Base-by-base conservation (phyloP, 2,113 vertebrate genomes). In the Eclectus roratus region DNA sequence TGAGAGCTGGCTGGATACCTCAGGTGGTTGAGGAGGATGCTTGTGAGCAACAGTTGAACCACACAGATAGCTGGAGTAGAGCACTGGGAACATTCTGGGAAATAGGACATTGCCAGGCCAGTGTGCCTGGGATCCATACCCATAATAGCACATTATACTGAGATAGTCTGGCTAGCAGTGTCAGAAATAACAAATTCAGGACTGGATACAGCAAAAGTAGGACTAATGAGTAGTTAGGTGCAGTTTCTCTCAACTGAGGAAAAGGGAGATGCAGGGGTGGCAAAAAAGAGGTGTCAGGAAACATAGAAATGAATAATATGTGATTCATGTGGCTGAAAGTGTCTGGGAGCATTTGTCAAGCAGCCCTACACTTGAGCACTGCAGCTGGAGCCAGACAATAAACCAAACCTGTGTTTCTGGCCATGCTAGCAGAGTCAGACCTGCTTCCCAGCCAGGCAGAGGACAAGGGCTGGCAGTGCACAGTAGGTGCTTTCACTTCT, bases 241-340 rank as follows among this genome's bases (percentile, higher is more conserved):
- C 27, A 80, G 12, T 33, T 27, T 73, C 23, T 55, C n/a, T 71
- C 0, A 0, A 25, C 0, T 25, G n/a, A 70, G 24, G 35, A 76
- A 91, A 63, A 63, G 39, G 25, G 37, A 84, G 46, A 39, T 44
- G 46, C 17, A 63, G 23, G 4, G 6, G 5, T 37, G 18, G 12
- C 41, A 77, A 92, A 84, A 72, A 72, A 64, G 44, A 33, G 7
- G n/a, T 18, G 19, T 44, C 27, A 52, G 77, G 64, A 68, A 70
- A 52, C 39, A 79, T 12, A 68, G 37, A 82, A 53, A 77, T 17
- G 2, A 10, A 11, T 65, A 81, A 17, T 13, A 44, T 3, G 17
- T 0, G 1, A 6, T 66, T 87, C 21, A 16, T 4, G 13, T 55
- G 17, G 35, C 41, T 47, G 33, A 55, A 27, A 28, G 46, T 49